A percentile compares a stretch with the other conserved stretches of the same genome.
These are phyloP conservation scores for Plutella xylostella DNA, from an alignment of 2,888 invertebrate species.

Conservation along the genomic window DNA sequence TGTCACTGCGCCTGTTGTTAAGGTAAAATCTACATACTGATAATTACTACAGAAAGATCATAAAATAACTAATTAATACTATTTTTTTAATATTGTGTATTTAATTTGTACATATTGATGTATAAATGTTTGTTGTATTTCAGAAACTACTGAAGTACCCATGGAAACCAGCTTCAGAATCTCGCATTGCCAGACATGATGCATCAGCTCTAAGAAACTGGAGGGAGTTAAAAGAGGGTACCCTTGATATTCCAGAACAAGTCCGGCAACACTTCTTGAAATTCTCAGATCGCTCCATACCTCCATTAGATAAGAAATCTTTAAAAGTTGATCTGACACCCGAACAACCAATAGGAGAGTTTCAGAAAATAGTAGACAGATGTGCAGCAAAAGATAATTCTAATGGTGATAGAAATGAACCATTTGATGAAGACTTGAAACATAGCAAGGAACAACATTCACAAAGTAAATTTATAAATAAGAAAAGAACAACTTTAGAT, in stretches of 20 bases:
- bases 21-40: constrained; percentile 31
- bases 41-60: not conserved
- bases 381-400: constrained; percentile 36
- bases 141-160: constrained; percentile 75
- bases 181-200: constrained; percentile 75
- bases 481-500: constrained; percentile 41
- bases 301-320: constrained; percentile 42
- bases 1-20: constrained; percentile 67
- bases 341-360: constrained; percentile 47
- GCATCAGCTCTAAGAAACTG: constrained; percentile 76
- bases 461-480: constrained; percentile 22
- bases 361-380: constrained; percentile 54
- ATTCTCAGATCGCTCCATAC: constrained; percentile 72
- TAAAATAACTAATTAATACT: too few relatives aligned
- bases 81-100: too few relatives aligned
- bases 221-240: constrained; percentile 71
- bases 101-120: too few relatives aligned
- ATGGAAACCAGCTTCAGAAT: constrained; percentile 71
- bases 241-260: constrained; percentile 53
- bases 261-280: constrained; percentile 73
- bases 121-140: constrained; percentile 22
- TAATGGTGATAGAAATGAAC: constrained; percentile 6
- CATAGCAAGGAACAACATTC: constrained; percentile 15
- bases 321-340: constrained; percentile 41
- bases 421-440: constrained; percentile 13